These are phyloP conservation scores for Bhutanitis thaidina DNA, from an alignment of 2,888 invertebrate genomes.

Conservation along the genomic window DNA sequence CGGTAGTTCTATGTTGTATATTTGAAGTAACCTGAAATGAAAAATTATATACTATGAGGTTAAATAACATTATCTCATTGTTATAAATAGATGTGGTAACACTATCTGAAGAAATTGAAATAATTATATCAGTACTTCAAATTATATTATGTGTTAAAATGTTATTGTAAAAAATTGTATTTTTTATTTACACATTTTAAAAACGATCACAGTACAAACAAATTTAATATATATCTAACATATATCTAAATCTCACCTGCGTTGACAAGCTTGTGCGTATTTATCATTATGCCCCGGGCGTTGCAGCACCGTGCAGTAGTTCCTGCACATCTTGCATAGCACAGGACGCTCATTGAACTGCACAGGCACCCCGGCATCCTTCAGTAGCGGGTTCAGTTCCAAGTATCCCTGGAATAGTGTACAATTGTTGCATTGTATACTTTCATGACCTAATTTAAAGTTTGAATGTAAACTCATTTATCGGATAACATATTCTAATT, in stretches of 20 bases:
- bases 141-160: no score
- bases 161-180: no score
- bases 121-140: no score
- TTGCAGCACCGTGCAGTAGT: conserved; percentile 86
- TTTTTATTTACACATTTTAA: no score
- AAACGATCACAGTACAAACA: no score
- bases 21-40: conserved; percentile 85
- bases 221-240: no score
- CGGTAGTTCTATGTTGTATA: conserved; percentile 84
- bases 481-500: no score
- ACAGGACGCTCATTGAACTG: conserved; percentile 84
- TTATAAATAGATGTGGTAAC: no score
- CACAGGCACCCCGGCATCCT: conserved; percentile 84
- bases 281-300: conserved; percentile 80
- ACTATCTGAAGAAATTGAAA: no score
- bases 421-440: not conserved
- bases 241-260: no score
- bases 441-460: not conserved
- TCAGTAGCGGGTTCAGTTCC: conserved; percentile 78
- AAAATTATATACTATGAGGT: not conserved
- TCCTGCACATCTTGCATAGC: conserved; percentile 90
- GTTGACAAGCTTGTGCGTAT: conserved; percentile 68
- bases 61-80: no score
- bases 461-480: no score
- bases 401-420: conserved; percentile 61